A percentile compares a stretch with the other conserved stretches of the same genome.
phyloP scores from a whole-genome alignment of 2,888 invertebrate genomes.

The Aphodius sticticus region DNA sequence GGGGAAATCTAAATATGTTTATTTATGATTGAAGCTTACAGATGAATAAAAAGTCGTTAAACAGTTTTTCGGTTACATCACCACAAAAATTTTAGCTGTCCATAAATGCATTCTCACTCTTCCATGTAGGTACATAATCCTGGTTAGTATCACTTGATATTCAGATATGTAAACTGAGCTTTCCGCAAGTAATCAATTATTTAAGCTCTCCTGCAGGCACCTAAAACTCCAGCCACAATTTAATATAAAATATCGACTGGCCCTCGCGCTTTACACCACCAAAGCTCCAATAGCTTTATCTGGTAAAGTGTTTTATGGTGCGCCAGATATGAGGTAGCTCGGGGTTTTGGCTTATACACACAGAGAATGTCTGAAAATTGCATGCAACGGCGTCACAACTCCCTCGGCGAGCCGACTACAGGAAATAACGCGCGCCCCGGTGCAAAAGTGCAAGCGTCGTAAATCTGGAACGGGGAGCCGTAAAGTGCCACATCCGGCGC shows the following conservation, averaged over 20 bases:
- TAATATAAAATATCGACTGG: neutral
- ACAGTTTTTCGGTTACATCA: too few relatives aligned
- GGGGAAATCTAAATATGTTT: too few relatives aligned
- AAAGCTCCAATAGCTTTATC: neutral
- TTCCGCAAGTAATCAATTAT: neutral
- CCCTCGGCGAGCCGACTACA: conserved; percentile 10
- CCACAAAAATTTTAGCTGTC: too few relatives aligned
- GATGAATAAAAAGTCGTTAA: too few relatives aligned
- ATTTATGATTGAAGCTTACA: too few relatives aligned
- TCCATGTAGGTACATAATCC: neutral
- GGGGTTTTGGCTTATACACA: neutral
- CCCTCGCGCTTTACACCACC: neutral
- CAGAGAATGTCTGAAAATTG: conserved; percentile 20
- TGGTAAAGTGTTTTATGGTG: neutral
- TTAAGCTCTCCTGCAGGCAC: neutral
- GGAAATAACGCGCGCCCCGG: conserved; percentile 15
- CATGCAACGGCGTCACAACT: conserved; percentile 11
- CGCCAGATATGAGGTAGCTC: neutral
- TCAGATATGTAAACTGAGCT: neutral
- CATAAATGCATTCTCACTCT: too few relatives aligned
- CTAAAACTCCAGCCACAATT: neutral
- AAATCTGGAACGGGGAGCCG: conserved; percentile 16
- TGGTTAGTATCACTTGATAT: neutral
- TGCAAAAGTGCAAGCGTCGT: conserved; percentile 10
- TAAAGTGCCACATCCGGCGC: conserved; percentile 24